Evolutionary conservation across 2,888 invertebrate species (phyloP).

Genomic region (Marasmarcha lunaedactyla): DNA sequence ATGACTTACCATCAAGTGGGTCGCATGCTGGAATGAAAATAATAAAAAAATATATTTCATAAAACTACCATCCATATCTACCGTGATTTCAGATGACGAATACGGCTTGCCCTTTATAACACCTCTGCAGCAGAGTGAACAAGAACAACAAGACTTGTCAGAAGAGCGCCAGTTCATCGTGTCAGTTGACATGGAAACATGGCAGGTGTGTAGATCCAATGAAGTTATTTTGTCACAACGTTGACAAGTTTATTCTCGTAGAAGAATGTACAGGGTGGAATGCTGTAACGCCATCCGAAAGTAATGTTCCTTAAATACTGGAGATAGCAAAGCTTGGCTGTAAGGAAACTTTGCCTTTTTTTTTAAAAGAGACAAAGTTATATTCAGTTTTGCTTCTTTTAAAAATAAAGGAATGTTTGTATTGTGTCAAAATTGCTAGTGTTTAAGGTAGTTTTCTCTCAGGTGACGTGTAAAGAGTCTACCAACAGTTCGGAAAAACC

Average conservation of each 20-base stretch:
- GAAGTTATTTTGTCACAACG: neutral
- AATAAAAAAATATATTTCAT: neutral
- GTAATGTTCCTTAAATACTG: neutral
- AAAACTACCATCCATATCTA: neutral
- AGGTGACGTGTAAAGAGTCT: too few relatives aligned
- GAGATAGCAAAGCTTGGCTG: neutral
- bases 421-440: too few relatives aligned
- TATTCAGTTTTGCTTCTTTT: too few relatives aligned
- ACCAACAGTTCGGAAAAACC: too few relatives aligned
- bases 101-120: constrained; percentile 39
- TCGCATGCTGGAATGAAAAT: neutral
- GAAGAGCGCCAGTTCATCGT: constrained; percentile 69
- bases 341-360: neutral
- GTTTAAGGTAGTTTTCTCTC: too few relatives aligned
- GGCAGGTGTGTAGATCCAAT: constrained; percentile 41
- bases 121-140: constrained; percentile 27
- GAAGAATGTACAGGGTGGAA: neutral
- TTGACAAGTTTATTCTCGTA: neutral
- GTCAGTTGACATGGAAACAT: constrained; percentile 61
- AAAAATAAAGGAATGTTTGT: too few relatives aligned
- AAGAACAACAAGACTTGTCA: constrained; percentile 19
- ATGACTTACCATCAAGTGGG: neutral
- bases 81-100: constrained; percentile 25
- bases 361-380: too few relatives aligned
- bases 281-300: neutral